A percentile compares a stretch with the other conserved stretches of the same genome.
Conservation (phyloP, 2,113 vertebrate genomes). For the Chionodraco myersi region DNA sequence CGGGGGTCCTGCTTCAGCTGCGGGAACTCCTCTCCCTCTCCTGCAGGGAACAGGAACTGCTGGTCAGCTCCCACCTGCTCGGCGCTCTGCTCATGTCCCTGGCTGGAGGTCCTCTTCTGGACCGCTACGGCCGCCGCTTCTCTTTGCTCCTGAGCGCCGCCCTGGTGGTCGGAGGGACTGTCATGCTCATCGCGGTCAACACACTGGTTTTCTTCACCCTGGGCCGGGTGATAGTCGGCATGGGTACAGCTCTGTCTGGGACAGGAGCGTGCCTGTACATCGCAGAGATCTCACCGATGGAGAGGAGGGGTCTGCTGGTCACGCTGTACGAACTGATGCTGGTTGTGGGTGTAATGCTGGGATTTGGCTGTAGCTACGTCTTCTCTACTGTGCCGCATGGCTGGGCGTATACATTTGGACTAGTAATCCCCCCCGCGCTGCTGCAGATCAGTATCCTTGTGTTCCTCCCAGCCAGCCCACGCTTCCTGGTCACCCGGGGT, state of each 20-base stretch:
- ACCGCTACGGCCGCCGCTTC: conserved; percentile 90
- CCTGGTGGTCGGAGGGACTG: conserved; percentile 87
- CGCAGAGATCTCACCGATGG: conserved; percentile 91
- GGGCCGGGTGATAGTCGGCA: conserved; percentile 89
- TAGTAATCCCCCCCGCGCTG: conserved; percentile 88
- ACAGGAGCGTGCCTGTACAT: conserved; percentile 94
- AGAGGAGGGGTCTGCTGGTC: conserved; percentile 91
- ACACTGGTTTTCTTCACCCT: conserved; percentile 85
- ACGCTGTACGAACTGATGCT: conserved; percentile 95
- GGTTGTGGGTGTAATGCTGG: conserved; percentile 91
- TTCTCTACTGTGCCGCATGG: conserved; percentile 86
- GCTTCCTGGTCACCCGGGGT: conserved; percentile 90
- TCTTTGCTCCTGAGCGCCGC: conserved; percentile 89
- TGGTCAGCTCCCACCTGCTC: conserved; percentile 91
- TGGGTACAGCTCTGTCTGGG: conserved; percentile 92
- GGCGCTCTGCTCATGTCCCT: conserved; percentile 92
- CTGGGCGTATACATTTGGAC: conserved; percentile 93
- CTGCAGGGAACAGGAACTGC: conserved; percentile 91
- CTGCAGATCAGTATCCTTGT: conserved; percentile 88
- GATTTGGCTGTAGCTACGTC: conserved; percentile 91
- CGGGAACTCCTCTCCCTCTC: conserved; percentile 85
- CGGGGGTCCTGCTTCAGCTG: conserved; percentile 94
- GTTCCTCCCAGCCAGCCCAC: conserved; percentile 93
- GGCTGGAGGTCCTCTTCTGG: conserved; percentile 89
- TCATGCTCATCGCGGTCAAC: conserved; percentile 82